Conservation (phyloP, 2,113 vertebrate species). For the Ageneiosus marmoratus region DNA sequence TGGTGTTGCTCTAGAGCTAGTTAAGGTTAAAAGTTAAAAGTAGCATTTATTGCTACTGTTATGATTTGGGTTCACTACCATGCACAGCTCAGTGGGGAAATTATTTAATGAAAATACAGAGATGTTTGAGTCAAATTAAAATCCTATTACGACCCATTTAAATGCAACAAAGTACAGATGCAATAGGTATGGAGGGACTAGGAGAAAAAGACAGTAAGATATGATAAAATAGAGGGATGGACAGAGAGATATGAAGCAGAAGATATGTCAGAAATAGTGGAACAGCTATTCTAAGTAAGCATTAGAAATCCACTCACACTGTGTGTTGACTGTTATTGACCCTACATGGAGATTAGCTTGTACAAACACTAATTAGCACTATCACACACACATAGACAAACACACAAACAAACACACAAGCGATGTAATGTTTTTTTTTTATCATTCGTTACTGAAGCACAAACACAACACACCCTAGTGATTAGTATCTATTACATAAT, state of each 20-base stretch:
- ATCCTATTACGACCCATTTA: neutral
- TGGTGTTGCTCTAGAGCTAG: neutral
- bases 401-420: conserved; percentile 12
- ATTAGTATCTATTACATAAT: neutral
- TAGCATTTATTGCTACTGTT: neutral
- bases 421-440: neutral
- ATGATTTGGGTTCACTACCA: neutral
- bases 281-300: conserved; percentile 12
- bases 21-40: neutral
- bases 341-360: conserved; percentile 58
- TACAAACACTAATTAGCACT: conserved; percentile 40
- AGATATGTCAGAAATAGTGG: neutral
- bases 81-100: neutral
- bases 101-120: neutral
- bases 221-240: conserved; percentile 33
- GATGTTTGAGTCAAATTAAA: neutral
- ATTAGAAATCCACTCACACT: conserved; percentile 53
- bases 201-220: neutral
- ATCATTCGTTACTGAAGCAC: neutral
- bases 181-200: neutral
- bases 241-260: conserved; percentile 44
- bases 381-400: conserved; percentile 16
- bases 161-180: neutral
- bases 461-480: neutral
- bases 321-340: conserved; percentile 59